These are phyloP conservation scores for Parasteatoda tepidariorum DNA, from an alignment of 1,140 invertebrate genomes.

Conservation along the genomic window DNA sequence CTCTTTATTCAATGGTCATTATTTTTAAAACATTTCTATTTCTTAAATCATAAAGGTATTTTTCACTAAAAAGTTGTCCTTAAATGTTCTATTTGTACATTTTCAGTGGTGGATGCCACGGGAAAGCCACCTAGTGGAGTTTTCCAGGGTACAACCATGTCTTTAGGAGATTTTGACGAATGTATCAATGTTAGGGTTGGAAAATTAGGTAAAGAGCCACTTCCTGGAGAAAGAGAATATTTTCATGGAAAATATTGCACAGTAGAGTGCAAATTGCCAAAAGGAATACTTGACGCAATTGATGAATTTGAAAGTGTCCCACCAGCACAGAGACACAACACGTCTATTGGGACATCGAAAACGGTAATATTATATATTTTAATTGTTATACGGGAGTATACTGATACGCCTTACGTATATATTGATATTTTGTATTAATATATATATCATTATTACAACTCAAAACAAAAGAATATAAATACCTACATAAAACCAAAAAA, in stretches of 20 bases:
- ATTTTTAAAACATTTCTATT: too few species aligned
- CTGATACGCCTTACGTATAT: too few species aligned
- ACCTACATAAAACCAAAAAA: too few species aligned
- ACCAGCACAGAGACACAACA: not conserved
- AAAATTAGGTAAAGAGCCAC: not conserved
- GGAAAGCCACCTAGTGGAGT: conserved; percentile 61
- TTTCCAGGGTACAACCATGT: conserved; percentile 49
- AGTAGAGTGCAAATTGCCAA: conserved; percentile 41
- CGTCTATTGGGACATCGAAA: conserved; percentile 30
- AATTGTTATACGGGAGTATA: too few species aligned
- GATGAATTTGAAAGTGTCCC: conserved; percentile 21
- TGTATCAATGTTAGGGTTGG: conserved; percentile 54
- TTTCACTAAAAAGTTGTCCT: too few species aligned
- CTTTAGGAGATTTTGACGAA: conserved; percentile 60
- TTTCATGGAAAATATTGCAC: conserved; percentile 57
- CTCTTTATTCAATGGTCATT: too few species aligned
- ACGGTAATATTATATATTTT: conserved; percentile 23
- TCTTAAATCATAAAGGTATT: too few species aligned
- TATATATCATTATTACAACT: too few species aligned
- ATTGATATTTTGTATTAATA: too few species aligned
- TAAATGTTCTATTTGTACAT: too few species aligned
- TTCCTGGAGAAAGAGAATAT: conserved; percentile 2
- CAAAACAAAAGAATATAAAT: too few species aligned
- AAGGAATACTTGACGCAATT: conserved; percentile 40
- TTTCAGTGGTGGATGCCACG: conserved; percentile 59